Evolutionary conservation across 1,140 invertebrate genomes (phyloP), one percentile per base, ranked within the genome.

Genomic region (Melitaea cinxia): DNA sequence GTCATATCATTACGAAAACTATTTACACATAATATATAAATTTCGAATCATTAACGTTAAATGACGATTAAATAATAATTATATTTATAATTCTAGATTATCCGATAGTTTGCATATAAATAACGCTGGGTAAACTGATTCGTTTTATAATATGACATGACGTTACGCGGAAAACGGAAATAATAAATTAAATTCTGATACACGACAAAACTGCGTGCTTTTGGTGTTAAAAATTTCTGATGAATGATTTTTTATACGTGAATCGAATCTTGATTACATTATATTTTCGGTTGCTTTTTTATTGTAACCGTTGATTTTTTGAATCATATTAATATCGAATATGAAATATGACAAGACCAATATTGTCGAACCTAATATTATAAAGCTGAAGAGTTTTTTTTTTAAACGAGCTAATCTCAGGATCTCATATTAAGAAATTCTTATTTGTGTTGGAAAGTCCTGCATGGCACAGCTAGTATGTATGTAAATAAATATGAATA

Each of bases 61-160:
- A 14, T 37, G 5, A 37, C n/a, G 35, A n/a, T 37, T n/a, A 14
- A 37, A 14, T 35, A n/a, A 37, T 26, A 2, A 35, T 10, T 35
- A 4, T 7, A 35, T 39, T 14, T 23, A 47, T 42, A 56, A 42
- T 24, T 23, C 23, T 42, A 56, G 9, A 56, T 45, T 45, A 42
- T 42, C 28, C 45, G 23, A 50, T 24, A 23, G 45, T 9, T 26
- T 49, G n/a, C 47, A 26, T 50, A 37, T 60, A 60, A 60, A 60
- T 60, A 60, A 60, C 21, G n/a, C 23, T 4, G 23, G 57, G 37
- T 60, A 50, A 50, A 60, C 45, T 60, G 57, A 60, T 49, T 60
- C 57, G 33, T 49, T 28, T 59, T 59, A 59, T 49, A 59, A 59
- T 59, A 37, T 37, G 45, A 60, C 47, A 37, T 37, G 57, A 37